Base-by-base conservation (phyloP, 2,113 vertebrate species). In the cat (Felis catus) region DNA sequence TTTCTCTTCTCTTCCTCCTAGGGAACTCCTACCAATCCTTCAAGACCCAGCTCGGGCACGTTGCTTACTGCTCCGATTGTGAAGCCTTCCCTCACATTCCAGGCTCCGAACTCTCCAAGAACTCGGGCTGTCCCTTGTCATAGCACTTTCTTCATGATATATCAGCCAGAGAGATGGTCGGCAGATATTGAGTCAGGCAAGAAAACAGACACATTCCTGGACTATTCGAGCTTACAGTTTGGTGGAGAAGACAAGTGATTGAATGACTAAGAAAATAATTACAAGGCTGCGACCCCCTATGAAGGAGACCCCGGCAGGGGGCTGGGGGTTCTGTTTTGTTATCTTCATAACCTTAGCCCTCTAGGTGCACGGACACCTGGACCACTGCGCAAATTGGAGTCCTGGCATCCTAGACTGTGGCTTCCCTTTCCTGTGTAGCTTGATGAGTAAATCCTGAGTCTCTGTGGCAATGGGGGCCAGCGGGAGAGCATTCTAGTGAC, bases 401-500 rank as follows among this genome's bases (percentile, higher is more conserved):
- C 80, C 70, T 27, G 36, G 27, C 6, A 18, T 90, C 66, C 48
- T 65, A 68, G 21, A 15, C 39, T 0, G 0, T 13, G 79, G n/a
- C 53, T 91, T 9, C n/a, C 53, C 48, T 73, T 82, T 86, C 53
- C 61, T 51, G 0, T 39, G 7, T 0, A n/a, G 41, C n/a, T 65
- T 94, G 98, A 87, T 65, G 92, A 58, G 68, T 48, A 73, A 79
- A 68, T 66, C 58, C 21, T 1, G 45, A 53, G 66, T 94, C 85
- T 96, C 78, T 16, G 19, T 27, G 55, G 90, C 71, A 27, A 23
- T 9, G 84, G 63, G 29, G 86, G 41, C n/a, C 92, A 51, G 95
- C 1, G 7, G 95, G 96, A 92, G 73, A 92, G 94, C 65, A 81
- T 93, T 92, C 78, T 53, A 73, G 88, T 76, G 58, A 68, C 86